Evolutionary conservation across 2,888 invertebrate species (phyloP).

Genomic region (Yponomeuta evonymella): DNA sequence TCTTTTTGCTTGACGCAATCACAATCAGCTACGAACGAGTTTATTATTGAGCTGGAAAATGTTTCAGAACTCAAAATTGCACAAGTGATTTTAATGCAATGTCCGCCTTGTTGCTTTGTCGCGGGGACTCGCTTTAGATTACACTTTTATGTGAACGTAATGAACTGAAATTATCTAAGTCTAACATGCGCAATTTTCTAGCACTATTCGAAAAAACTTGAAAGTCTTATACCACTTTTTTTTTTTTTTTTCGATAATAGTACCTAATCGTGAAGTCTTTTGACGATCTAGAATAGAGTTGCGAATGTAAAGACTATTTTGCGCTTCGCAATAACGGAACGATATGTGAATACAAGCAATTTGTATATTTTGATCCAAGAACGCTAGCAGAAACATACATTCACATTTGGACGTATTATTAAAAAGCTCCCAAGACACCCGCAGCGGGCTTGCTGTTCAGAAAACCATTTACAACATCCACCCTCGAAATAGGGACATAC

Average conservation of each 20-base stretch:
- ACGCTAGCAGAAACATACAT: conserved; percentile 23
- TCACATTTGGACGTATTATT: conserved; percentile 29
- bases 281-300: no score
- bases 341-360: neutral
- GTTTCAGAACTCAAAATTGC: conserved; percentile 54
- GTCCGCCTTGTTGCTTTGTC: conserved; percentile 12
- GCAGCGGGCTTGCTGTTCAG: conserved; percentile 37
- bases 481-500: conserved; percentile 45
- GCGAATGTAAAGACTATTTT: neutral
- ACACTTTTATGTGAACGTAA: neutral
- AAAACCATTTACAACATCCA: conserved; percentile 49
- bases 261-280: no score
- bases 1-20: conserved; percentile 27
- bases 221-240: no score
- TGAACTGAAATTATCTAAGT: neutral
- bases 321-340: neutral
- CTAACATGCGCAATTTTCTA: no score
- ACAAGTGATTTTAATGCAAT: conserved; percentile 24
- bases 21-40: conserved; percentile 44
- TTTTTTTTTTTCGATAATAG: no score
- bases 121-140: neutral
- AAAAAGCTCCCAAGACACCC: conserved; percentile 37
- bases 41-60: conserved; percentile 58
- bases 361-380: conserved; percentile 10
- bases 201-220: no score